Evolutionary conservation across 2,888 invertebrate genomes (phyloP).

Genomic region (Beris morrisii): DNA sequence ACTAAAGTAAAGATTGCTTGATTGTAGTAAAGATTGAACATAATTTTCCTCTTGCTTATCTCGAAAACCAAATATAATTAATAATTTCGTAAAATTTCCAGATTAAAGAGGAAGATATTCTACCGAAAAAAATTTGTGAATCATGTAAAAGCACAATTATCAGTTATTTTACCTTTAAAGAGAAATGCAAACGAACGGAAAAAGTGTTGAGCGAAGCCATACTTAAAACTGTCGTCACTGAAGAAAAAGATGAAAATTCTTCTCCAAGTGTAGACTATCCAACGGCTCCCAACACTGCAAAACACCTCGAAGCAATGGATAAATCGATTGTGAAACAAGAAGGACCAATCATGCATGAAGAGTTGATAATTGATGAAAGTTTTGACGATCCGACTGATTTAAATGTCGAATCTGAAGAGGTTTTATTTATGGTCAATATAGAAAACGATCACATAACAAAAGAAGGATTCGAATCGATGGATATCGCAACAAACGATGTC

Average conservation of each 20-base stretch:
- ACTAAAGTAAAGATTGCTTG: no score
- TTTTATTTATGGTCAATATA: no score
- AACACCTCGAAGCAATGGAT: background rate
- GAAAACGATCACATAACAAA: no score
- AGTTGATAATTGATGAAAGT: background rate
- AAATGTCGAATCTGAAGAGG: background rate
- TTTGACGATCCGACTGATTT: background rate
- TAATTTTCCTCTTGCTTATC: no score
- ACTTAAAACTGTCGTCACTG: slow-evolving; percentile 1
- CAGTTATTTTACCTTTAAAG: slow-evolving; percentile 36
- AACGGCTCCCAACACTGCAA: background rate
- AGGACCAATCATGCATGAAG: background rate
- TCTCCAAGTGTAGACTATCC: background rate
- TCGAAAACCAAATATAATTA: no score
- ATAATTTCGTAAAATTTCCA: slow-evolving; percentile 7
- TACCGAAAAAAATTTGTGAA: slow-evolving; percentile 38
- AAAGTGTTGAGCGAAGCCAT: slow-evolving; percentile 17
- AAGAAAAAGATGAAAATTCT: background rate
- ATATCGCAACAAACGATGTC: no score
- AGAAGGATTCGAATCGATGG: no score
- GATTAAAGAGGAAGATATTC: slow-evolving; percentile 29
- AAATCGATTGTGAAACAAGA: background rate
- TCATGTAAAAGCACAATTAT: slow-evolving; percentile 35
- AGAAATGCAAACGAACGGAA: slow-evolving; percentile 35
- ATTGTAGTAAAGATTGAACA: no score